Evolutionary conservation across 2,113 vertebrate species (phyloP), one percentile per base, ranked within the genome.

Genomic region (Emydocephalus ijimae): DNA sequence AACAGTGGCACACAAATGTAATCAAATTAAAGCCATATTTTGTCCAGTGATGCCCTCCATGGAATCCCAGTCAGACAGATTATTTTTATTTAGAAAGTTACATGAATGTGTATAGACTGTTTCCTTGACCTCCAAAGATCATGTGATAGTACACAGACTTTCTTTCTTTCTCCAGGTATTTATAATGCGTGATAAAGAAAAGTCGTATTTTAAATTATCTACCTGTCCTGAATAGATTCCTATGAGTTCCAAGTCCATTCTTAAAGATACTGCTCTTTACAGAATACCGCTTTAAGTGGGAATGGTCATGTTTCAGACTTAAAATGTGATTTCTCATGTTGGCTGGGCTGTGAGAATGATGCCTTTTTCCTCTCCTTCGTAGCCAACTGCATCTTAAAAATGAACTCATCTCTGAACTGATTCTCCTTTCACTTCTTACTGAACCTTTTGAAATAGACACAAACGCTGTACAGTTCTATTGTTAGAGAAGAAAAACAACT

Each of bases 381-480:
- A 96, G 94, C 97, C 97, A 97, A 95, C 97, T 96, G 96, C 98
- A 97, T 97, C 97, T 97, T 61, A 61, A 96, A 92, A 97, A 96
- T 55, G 92, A 97, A 97, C 97, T 98, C 98, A 97, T 98, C 97
- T 98, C 97, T 97, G 95, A 97, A 97, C 96, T 97, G 97, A 98
- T 98, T 98, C 98, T 98, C 97, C 98, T 98, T 98, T 98, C 97
- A 98, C 98, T 98, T 98, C 98, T 98, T 97, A 96, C 96, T 95
- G 96, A 97, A 98, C 96, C 97, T 98, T 98, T 98, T 98, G 97
- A 97, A 98, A 97, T 98, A 98, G 98, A 98, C 98, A 98, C 98
- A 98, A 98, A 98, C 98, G 99, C 98, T 99, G 98, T 99, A 99
- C 98, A 99, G 98, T 98, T 98, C 98, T 98, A 98, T 98, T 98